A percentile compares a stretch with the other conserved stretches of the same genome.
phyloP scores from a whole-genome alignment of 2,888 invertebrate species.

The Philopedon plagiatum region DNA sequence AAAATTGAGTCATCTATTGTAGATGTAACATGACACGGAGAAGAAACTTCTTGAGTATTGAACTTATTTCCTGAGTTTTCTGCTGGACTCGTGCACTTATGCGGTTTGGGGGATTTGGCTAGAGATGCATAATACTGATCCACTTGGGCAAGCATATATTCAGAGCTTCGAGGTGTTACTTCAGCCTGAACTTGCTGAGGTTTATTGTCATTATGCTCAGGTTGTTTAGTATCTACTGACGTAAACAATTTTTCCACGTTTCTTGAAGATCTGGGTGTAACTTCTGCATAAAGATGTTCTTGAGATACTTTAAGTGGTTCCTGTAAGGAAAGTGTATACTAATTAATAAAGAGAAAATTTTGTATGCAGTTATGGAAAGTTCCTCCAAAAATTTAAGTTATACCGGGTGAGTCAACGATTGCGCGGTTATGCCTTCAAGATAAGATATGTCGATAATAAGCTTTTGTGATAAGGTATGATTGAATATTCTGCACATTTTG shows the following conservation, averaged over 20 bases:
- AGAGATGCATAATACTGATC: too few species aligned
- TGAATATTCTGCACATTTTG: too few species aligned
- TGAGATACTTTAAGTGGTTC: background rate
- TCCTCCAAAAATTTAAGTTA: background rate
- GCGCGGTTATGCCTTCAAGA: too few species aligned
- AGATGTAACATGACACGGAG: background rate
- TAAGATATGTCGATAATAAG: too few species aligned
- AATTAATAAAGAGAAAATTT: too few species aligned
- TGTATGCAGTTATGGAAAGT: too few species aligned
- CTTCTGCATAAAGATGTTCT: slow-evolving; percentile 5
- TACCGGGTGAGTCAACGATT: too few species aligned
- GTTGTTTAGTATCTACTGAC: background rate
- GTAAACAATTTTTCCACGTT: background rate
- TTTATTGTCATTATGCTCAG: background rate
- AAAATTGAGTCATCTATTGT: background rate
- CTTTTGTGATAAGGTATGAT: too few species aligned
- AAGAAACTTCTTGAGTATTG: background rate
- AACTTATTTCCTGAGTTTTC: background rate
- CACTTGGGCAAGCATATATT: too few species aligned
- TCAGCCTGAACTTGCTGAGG: slow-evolving; percentile 3
- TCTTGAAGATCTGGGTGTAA: background rate
- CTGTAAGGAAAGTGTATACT: background rate
- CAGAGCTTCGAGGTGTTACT: slow-evolving; percentile 1
- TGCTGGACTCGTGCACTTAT: background rate
- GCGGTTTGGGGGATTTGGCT: too few species aligned